phyloP scores from a whole-genome alignment of 2,113 vertebrate genomes.

The Taurulus bubalis region DNA sequence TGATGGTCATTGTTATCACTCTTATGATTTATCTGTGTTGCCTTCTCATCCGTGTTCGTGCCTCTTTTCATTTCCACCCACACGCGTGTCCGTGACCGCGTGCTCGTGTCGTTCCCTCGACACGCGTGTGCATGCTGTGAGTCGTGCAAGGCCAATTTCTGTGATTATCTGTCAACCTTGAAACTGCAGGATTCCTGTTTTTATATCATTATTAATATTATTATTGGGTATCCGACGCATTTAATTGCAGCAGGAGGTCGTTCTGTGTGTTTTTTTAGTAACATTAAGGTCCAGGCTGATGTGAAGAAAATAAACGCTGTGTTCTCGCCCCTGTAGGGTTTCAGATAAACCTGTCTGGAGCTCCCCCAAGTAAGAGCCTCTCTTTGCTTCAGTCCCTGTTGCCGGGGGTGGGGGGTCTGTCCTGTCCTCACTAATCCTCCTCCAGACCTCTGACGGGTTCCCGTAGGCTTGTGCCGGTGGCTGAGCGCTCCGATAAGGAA shows the following conservation, averaged over 20 bases:
- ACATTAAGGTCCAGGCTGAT: slow-evolving; percentile 5
- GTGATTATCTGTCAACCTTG: not conserved
- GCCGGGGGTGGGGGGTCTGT: slow-evolving; percentile 61
- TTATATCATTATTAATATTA: too few species aligned
- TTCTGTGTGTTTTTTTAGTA: not conserved
- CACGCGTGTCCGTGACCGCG: slow-evolving; percentile 18
- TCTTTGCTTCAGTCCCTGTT: slow-evolving; percentile 64
- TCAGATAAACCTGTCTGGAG: slow-evolving; percentile 87
- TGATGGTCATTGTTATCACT: not conserved
- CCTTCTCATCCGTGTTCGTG: slow-evolving; percentile 5
- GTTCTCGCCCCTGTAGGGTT: slow-evolving; percentile 82
- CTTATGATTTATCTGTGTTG: not conserved
- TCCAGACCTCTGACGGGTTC: slow-evolving; percentile 47
- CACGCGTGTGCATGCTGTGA: slow-evolving; percentile 53
- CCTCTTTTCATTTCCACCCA: slow-evolving; percentile 24
- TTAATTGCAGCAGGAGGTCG: not conserved
- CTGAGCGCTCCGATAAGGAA: not conserved
- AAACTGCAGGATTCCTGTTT: slow-evolving; percentile 5
- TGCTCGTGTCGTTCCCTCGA: slow-evolving; percentile 24
- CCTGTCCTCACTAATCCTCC: slow-evolving; percentile 74
- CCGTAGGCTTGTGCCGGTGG: slow-evolving; percentile 63
- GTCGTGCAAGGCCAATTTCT: slow-evolving; percentile 62
- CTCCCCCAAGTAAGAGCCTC: slow-evolving; percentile 84
- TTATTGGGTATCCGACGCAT: not conserved
- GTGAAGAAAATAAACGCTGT: slow-evolving; percentile 74